phyloP scores from a whole-genome alignment of 1,140 invertebrate genomes.

The Saccostrea cuccullata region DNA sequence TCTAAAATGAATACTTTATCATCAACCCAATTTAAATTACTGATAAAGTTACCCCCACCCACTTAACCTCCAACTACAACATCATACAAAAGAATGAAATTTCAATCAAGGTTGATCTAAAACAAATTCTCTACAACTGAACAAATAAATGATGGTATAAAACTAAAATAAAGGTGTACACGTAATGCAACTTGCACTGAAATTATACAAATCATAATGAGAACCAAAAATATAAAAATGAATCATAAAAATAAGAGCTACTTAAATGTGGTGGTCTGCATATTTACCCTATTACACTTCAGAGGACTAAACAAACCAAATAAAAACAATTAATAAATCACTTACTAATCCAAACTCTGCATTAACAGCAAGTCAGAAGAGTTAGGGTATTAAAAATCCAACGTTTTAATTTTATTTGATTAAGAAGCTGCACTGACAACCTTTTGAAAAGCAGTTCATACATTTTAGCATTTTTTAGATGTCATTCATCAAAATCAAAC shows the following conservation, averaged over 20 bases:
- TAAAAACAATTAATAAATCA: neutral
- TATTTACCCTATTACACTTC: constrained; percentile 31
- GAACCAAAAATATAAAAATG: neutral
- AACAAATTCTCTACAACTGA: neutral
- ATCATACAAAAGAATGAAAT: neutral
- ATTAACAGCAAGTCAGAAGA: neutral
- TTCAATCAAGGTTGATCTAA: neutral
- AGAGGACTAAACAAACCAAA: constrained; percentile 20
- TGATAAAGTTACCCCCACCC: too few relatives aligned
- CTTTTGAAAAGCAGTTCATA: neutral
- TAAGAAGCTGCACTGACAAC: neutral
- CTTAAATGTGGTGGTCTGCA: neutral
- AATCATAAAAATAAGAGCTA: neutral
- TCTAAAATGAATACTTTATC: too few relatives aligned
- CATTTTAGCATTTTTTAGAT: neutral
- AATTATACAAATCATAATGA: neutral
- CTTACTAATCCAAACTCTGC: constrained; percentile 32
- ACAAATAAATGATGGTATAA: neutral
- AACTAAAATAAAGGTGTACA: neutral
- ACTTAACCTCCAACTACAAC: neutral
- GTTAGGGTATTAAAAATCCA: neutral
- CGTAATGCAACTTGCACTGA: neutral
- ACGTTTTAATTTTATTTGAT: neutral
- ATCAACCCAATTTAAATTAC: too few relatives aligned
- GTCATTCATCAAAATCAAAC: neutral